These are phyloP conservation scores for Cacatua alba DNA, from an alignment of 2,113 vertebrate genomes.

Conservation along the genomic window DNA sequence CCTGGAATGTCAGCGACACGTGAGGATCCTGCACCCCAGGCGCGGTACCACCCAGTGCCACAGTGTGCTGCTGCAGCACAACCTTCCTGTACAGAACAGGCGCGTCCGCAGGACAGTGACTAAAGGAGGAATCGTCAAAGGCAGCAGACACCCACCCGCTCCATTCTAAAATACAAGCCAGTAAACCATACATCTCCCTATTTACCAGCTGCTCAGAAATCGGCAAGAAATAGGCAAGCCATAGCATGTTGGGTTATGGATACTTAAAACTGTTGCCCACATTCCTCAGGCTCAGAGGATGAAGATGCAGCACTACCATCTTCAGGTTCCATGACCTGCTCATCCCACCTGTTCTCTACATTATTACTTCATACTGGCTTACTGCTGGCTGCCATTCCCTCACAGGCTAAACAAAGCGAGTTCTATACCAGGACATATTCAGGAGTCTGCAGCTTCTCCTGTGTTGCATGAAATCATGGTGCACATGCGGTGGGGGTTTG, in stretches of 20 bases:
- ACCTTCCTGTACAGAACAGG: not conserved
- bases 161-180: not conserved
- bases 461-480: not conserved
- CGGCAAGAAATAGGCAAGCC: not conserved
- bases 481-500: rapidly evolving
- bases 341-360: not conserved
- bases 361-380: not conserved
- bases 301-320: not conserved
- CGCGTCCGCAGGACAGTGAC: rapidly evolving
- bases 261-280: not conserved
- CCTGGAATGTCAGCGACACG: not conserved
- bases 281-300: not conserved
- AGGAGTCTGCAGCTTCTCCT: not conserved
- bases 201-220: not conserved
- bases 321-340: not conserved
- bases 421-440: not conserved
- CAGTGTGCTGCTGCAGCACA: not conserved
- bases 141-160: too few species aligned
- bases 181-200: not conserved
- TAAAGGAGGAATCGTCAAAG: not conserved
- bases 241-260: not conserved
- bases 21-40: not conserved
- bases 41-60: not conserved
- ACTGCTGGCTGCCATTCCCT: not conserved
- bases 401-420: not conserved